These are phyloP conservation scores for Chloroceryle inda DNA, from an alignment of 2,797 vertebrate species.

Conservation along the genomic window DNA sequence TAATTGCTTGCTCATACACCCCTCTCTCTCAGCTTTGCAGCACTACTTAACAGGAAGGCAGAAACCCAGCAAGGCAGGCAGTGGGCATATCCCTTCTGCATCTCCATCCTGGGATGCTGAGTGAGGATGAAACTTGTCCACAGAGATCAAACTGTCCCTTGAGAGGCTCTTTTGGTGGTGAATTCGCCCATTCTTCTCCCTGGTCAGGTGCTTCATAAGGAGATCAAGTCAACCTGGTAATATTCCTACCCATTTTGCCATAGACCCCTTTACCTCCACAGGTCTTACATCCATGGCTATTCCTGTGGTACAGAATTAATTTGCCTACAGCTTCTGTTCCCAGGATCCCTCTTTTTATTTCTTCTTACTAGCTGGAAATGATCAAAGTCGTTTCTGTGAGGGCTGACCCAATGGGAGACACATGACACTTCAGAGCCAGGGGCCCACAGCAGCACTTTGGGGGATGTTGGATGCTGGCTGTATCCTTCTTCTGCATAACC, in stretches of 20 bases:
- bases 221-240: not conserved
- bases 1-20: conserved; percentile 63
- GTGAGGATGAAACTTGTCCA: not conserved
- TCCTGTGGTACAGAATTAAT: not conserved
- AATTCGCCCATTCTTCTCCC: not conserved
- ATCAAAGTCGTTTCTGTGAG: not conserved
- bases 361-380: not conserved
- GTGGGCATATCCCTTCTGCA: not conserved
- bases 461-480: not conserved
- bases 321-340: not conserved
- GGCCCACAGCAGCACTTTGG: not conserved
- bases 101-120: not conserved
- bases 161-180: not conserved
- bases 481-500: not conserved
- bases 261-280: not conserved
- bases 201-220: not conserved
- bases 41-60: not conserved
- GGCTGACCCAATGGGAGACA: not conserved
- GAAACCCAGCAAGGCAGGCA: rapidly evolving
- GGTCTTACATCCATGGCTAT: not conserved
- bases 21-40: not conserved
- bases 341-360: not conserved
- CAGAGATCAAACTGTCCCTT: not conserved
- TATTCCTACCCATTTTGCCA: not conserved
- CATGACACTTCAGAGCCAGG: not conserved